phyloP scores from a whole-genome alignment of 2,113 vertebrate genomes.

The Gorsachius goisagi region DNA sequence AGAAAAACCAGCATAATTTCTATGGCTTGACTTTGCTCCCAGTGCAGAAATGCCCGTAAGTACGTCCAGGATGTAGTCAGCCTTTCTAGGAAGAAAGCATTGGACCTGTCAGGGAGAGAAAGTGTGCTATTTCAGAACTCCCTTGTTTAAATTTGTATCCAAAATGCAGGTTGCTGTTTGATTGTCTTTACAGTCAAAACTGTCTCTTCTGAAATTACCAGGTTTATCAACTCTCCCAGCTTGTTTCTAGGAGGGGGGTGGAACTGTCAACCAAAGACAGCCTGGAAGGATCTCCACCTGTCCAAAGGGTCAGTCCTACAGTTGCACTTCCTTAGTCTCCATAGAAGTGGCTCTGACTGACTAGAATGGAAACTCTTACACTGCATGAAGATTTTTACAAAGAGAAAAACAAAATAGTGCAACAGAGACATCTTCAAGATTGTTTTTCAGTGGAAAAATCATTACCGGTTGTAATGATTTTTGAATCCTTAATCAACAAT shows the following conservation, averaged over 20 bases:
- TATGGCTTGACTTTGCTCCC: neutral
- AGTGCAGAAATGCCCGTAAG: neutral
- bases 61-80: neutral
- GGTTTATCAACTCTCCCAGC: neutral
- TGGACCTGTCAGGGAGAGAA: neutral
- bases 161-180: neutral
- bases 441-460: neutral
- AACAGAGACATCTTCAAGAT: neutral
- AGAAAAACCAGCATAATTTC: neutral
- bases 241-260: neutral
- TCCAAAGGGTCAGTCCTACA: neutral
- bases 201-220: neutral
- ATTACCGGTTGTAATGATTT: neutral
- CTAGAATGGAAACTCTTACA: neutral
- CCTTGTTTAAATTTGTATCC: neutral
- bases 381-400: neutral
- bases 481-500: neutral
- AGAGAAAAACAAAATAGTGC: no score
- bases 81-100: neutral
- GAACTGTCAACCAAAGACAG: neutral
- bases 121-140: neutral
- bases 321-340: neutral
- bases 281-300: neutral
- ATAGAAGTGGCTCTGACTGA: neutral
- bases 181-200: neutral